Base-by-base conservation (phyloP, 2,888 invertebrate genomes). In the Drosophila testacea region DNA sequence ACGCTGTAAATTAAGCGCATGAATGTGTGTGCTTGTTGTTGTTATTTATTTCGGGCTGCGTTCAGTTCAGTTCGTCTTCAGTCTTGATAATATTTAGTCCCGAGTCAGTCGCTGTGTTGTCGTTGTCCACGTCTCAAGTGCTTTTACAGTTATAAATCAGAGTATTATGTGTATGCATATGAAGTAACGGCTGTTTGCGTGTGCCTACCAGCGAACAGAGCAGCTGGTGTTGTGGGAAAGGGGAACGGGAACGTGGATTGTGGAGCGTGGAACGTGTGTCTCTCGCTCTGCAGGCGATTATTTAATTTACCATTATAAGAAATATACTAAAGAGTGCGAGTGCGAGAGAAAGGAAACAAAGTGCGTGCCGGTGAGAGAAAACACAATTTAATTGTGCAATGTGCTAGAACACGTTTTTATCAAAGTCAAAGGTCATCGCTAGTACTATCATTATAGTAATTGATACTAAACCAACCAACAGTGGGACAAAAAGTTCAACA, bases 111-210 rank as follows among this genome's bases (percentile, higher is more conserved):
- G 71, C 50, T 56, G 7, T 72, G 60, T 50, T 32, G 59, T 59
- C 59, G 41, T 68, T 51, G 54, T 52, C 10, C 34, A 22, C 39
- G 34, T 39, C 61, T 60, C 69, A 69, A 76, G 78, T 73, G 64
- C 30, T 64, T 56, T 39, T 39, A 57, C 63, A 55, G 73, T 73
- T 67, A 63, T 46, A 52, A 55, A 60, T 57, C 52, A 22, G 38
- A 62, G 72, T 44, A 47, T 48, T 42, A 54, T 50, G 22, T 51
- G 9, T 48, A 32, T 66, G 36, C 42, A 50, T 48, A 38, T 39
- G 28, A 52, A 81, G 60, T 84, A 88, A 83, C 83, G 74, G 86
- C 57, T 63, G 75, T 69, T 83, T 73, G 88, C 88, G 83, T 88
- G 86, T 69, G 22, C 22, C 13, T 79, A 68, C 73, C 71, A 71